Percentiles rank a stretch among this genome's conserved stretches.
Conservation (phyloP, 2,888 invertebrate species). For the Aporophyla lueneburgensis region DNA sequence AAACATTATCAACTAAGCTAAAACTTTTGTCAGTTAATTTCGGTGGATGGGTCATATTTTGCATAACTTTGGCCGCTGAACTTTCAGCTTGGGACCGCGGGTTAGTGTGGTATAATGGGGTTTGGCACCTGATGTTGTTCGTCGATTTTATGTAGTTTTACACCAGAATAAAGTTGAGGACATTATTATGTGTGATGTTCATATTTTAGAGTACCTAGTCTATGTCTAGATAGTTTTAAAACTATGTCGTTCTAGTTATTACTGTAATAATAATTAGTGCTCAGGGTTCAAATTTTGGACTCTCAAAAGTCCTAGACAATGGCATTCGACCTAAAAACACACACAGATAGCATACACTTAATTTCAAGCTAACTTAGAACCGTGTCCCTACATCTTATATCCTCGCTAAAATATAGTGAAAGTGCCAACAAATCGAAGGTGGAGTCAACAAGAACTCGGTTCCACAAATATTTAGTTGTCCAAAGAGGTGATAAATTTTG, state of each 20-base stretch:
- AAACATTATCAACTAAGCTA: slow-evolving; percentile 63
- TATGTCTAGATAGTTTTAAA: background rate
- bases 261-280: background rate
- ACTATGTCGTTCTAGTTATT: background rate
- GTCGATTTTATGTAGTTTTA: slow-evolving; percentile 50
- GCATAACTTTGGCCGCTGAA: slow-evolving; percentile 68
- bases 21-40: slow-evolving; percentile 65
- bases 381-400: background rate
- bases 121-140: slow-evolving; percentile 52
- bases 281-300: too few species aligned
- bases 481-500: slow-evolving; percentile 76
- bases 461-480: slow-evolving; percentile 63
- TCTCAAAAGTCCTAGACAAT: background rate
- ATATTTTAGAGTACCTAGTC: background rate
- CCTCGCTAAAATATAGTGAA: slow-evolving; percentile 1
- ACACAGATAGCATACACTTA: background rate
- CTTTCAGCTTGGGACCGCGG: slow-evolving; percentile 65
- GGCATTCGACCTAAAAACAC: background rate
- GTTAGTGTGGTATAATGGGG: slow-evolving; percentile 55
- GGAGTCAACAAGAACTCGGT: slow-evolving; percentile 19
- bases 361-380: background rate
- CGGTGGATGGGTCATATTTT: slow-evolving; percentile 69
- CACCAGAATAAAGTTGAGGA: slow-evolving; percentile 40
- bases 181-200: slow-evolving; percentile 24
- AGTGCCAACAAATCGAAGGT: slow-evolving; percentile 19